Base-by-base conservation (phyloP, 2,888 invertebrate genomes). In the Punctoribates punctum region DNA sequence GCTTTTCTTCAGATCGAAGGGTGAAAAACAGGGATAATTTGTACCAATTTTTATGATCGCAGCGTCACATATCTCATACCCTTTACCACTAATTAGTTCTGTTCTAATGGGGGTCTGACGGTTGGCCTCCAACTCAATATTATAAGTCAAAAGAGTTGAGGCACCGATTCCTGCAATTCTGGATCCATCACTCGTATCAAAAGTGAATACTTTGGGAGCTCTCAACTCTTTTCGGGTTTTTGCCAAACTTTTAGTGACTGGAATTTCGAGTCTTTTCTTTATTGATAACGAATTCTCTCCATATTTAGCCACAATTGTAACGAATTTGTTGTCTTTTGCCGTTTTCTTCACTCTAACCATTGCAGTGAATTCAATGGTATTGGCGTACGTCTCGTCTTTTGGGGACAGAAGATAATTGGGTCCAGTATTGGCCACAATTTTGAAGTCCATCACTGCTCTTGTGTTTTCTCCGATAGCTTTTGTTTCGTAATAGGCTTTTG, bases 21-120 rank as follows among this genome's bases (percentile, higher is more conserved):
- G 79, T 0, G 79, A 78, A 62, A 79, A 80, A 72, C 80, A 80
- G 0, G 80, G 80, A 57, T 80, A 80, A 48, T 80, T 80, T 34
- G 73, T 76, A 9, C 80, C 80, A 15, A 78, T 70, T 65, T 79
- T 78, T 62, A 78, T 78, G 25, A 80, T 73, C 3, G 79, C 79
- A 0, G 79, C 80, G 27, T 77, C 65, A 67, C 80, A 80, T 65
- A 80, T 78, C 46, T 80, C 77, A 38, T 78, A 79, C 0, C 75
- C 75, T 13, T 78, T 79, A 0, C 42, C 13, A 46, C 75, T 78
- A 13, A 72, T 76, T 0, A 80, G 62, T 46, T 78, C 57, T 0
- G 78, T 75, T 0, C 77, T 73, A 2, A 80, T 76, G 0, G 78
- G 79, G 2, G 77, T 78, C 62, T 79, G 51, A 23, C 77, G 74